These are phyloP conservation scores for Euwallacea fornicatus DNA, from an alignment of 1,140 invertebrate genomes.

Conservation along the genomic window DNA sequence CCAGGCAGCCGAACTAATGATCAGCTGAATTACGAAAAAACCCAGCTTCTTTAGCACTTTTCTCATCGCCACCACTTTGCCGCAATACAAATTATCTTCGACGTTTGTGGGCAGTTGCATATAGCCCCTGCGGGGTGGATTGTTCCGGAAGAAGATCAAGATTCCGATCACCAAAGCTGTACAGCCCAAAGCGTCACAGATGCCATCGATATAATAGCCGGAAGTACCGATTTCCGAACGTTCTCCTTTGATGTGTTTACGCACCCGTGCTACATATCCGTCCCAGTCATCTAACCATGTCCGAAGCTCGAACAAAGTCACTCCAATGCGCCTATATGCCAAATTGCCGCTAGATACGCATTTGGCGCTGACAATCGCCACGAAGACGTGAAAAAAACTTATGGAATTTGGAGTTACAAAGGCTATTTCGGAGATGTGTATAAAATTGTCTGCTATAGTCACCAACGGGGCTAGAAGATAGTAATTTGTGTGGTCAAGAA, in stretches of 20 bases:
- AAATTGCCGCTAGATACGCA: constrained; percentile 69
- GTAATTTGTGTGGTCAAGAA: constrained; percentile 75
- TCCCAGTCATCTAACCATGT: constrained; percentile 80
- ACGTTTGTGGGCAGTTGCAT: constrained; percentile 60
- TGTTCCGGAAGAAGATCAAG: constrained; percentile 66
- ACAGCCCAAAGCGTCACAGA: constrained; percentile 74
- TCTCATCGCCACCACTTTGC: constrained; percentile 62
- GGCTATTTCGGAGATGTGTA: constrained; percentile 62
- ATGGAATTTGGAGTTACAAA: constrained; percentile 79
- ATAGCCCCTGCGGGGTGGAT: constrained; percentile 68
- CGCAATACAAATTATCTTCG: constrained; percentile 62
- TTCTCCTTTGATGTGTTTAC: constrained; percentile 69
- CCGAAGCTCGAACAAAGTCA: constrained; percentile 72
- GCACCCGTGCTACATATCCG: constrained; percentile 73
- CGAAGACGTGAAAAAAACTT: constrained; percentile 71
- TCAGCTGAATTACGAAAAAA: constrained; percentile 68
- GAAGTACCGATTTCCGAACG: constrained; percentile 69
- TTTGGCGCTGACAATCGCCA: constrained; percentile 69
- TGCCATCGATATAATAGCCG: constrained; percentile 73
- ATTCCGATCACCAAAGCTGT: constrained; percentile 67
- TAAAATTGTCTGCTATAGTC: constrained; percentile 63
- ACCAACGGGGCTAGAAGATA: constrained; percentile 75
- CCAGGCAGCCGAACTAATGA: constrained; percentile 74
- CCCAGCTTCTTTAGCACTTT: constrained; percentile 66
- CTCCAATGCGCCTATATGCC: constrained; percentile 65